phyloP scores from a whole-genome alignment of 2,888 invertebrate genomes.

The Autographa pulchrina region DNA sequence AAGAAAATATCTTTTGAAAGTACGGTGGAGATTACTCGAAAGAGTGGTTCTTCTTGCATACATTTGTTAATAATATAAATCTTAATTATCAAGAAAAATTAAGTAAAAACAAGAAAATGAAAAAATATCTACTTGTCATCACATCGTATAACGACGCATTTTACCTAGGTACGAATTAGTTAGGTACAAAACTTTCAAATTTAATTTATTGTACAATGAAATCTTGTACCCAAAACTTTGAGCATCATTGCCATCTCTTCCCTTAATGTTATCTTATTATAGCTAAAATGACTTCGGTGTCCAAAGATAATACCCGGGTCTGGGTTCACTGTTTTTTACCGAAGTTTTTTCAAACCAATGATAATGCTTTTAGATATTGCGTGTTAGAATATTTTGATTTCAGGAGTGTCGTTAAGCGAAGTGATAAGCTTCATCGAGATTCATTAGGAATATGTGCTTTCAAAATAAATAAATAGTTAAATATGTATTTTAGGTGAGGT shows the following conservation, averaged over 20 bases:
- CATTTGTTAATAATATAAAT: neutral
- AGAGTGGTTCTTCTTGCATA: no score
- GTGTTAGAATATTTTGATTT: constrained; percentile 82
- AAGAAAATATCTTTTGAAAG: no score
- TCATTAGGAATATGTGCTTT: neutral
- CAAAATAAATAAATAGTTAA: neutral
- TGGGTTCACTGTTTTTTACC: constrained; percentile 83
- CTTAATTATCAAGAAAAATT: neutral
- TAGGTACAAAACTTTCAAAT: no score
- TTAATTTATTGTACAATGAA: constrained; percentile 13
- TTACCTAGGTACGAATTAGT: no score
- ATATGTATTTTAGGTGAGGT: neutral
- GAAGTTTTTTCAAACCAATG: constrained; percentile 73
- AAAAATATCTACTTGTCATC: no score
- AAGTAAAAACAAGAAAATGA: neutral
- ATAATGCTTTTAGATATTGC: constrained; percentile 85
- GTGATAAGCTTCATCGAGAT: constrained; percentile 42
- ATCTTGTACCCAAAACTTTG: constrained; percentile 67
- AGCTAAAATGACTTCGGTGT: constrained; percentile 90
- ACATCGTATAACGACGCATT: no score
- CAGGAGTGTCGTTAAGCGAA: constrained; percentile 63
- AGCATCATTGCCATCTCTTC: constrained; percentile 71
- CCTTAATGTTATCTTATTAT: constrained; percentile 90
- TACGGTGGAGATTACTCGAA: no score
- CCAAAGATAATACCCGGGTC: constrained; percentile 86